Evolutionary conservation across 2,797 vertebrate species (phyloP).

Genomic region (Amazonetta brasiliensis): DNA sequence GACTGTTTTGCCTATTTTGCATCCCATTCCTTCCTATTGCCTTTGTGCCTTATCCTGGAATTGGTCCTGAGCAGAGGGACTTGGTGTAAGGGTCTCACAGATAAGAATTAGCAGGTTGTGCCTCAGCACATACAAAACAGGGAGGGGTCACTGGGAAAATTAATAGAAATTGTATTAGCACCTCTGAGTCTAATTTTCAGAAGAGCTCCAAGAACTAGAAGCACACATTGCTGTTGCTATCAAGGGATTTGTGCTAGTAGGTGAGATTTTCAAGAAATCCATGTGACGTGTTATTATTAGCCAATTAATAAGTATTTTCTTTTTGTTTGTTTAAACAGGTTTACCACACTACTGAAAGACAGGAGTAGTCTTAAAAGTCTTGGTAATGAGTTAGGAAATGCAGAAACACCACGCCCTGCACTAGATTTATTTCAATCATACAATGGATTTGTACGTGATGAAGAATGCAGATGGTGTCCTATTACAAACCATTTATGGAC

Average conservation of each 20-base stretch:
- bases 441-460: conserved; percentile 11
- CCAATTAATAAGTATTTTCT: conserved; percentile 1
- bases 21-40: fast-evolving
- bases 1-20: fast-evolving
- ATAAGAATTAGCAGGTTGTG: neutral
- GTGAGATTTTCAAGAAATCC: conserved; percentile 22
- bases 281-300: neutral
- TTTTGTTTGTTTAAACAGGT: neutral
- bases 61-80: fast-evolving
- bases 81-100: neutral
- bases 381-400: conserved; percentile 41
- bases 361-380: neutral
- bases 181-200: neutral
- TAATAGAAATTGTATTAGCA: neutral
- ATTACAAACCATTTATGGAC: neutral
- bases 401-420: conserved; percentile 46
- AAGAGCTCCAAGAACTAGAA: neutral
- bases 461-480: conserved; percentile 36
- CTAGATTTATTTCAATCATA: conserved; percentile 13
- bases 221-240: neutral
- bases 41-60: neutral
- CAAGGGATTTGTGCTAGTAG: neutral
- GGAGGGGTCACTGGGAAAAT: neutral
- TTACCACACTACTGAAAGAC: neutral
- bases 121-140: neutral